Conservation (phyloP, 2,797 vertebrate genomes). For the Vespertilio murinus region DNA sequence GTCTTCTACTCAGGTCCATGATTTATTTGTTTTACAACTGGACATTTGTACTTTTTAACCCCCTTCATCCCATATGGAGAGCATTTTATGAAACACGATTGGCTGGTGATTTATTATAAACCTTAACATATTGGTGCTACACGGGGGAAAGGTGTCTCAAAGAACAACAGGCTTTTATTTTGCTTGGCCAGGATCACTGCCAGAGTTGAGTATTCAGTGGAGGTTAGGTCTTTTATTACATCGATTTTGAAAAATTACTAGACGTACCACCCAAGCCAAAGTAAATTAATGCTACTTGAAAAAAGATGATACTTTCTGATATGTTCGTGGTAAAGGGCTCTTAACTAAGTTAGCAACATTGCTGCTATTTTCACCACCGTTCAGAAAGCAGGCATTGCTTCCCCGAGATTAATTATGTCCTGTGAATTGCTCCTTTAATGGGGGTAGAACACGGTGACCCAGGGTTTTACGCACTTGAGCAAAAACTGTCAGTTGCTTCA, state of each 20-base stretch:
- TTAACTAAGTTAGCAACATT: conserved; percentile 5
- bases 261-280: background rate
- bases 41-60: background rate
- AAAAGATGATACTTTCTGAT: background rate
- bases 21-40: background rate
- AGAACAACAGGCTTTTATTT: background rate
- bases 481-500: conserved; percentile 76
- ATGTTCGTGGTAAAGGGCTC: background rate
- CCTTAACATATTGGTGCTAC: background rate
- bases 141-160: background rate
- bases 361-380: background rate
- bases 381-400: conserved; percentile 55
- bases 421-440: conserved; percentile 65
- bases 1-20: background rate
- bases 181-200: background rate
- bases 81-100: background rate
- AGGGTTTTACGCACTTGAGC: conserved; percentile 69
- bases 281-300: background rate
- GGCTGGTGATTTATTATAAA: background rate
- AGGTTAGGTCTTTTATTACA: background rate
- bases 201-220: background rate
- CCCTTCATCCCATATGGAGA: background rate
- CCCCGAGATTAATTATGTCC: conserved; percentile 61
- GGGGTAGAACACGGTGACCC: conserved; percentile 64
- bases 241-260: conserved; percentile 5